Evolutionary conservation across 35 echinoderm and acorn worm species (phyloP).

Genomic region (Anneissia japonica): DNA sequence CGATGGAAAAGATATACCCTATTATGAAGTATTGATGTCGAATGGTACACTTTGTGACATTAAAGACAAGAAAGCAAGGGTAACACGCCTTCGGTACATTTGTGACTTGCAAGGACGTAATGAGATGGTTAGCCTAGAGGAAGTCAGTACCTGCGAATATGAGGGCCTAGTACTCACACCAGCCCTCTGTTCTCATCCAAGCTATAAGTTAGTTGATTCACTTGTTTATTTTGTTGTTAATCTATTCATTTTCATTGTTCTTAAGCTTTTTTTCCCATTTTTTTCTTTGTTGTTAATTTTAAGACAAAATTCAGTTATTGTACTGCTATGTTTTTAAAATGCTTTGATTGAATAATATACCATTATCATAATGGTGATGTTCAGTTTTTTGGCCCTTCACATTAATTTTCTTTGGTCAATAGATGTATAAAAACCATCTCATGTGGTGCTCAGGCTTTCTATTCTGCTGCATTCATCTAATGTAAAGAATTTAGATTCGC

Average conservation of each 20-base stretch:
- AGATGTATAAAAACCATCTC: no score
- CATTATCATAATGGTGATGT: no score
- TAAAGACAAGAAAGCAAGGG: constrained; percentile 35
- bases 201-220: constrained; percentile 92
- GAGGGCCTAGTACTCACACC: constrained; percentile 63
- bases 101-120: constrained; percentile 67
- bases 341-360: no score
- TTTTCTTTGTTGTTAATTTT: no score
- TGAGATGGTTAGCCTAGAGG: constrained; percentile 74
- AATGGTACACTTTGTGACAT: constrained; percentile 85
- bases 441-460: no score
- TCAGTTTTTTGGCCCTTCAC: no score
- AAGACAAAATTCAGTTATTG: no score
- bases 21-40: constrained; percentile 81
- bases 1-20: constrained; percentile 74
- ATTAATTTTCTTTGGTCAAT: no score
- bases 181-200: constrained; percentile 68
- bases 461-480: no score
- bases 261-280: no score
- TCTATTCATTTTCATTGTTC: not conserved
- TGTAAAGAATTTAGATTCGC: no score
- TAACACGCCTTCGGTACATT: constrained; percentile 68
- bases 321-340: no score
- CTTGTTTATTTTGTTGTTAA: not conserved
- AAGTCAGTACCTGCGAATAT: constrained; percentile 93